Conservation (phyloP, 2,113 vertebrate species). For the Oreochromis niloticus region DNA sequence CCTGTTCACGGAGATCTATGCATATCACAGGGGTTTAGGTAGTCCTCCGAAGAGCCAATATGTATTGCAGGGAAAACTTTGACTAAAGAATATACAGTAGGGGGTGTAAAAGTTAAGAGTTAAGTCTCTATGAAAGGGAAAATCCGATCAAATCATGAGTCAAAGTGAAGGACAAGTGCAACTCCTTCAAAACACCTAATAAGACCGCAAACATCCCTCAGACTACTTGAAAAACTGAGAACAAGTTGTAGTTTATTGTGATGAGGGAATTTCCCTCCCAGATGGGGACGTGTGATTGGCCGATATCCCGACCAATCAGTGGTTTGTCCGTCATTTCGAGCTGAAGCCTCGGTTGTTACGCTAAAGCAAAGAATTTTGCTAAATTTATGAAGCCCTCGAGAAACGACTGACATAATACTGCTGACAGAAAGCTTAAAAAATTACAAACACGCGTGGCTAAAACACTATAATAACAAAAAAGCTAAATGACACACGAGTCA, state of each 20-base stretch:
- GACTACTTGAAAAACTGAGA: slow-evolving; percentile 8
- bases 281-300: slow-evolving; percentile 48
- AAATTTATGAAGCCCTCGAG: rapidly evolving
- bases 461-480: background rate
- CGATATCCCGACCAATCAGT: slow-evolving; percentile 51
- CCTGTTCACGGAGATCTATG: background rate
- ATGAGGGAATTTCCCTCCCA: slow-evolving; percentile 52
- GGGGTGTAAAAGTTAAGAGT: background rate
- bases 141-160: background rate
- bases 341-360: background rate
- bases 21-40: slow-evolving; percentile 4
- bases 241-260: slow-evolving; percentile 49
- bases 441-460: background rate
- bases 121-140: rapidly evolving
- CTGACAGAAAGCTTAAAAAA: background rate
- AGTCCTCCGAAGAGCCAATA: background rate
- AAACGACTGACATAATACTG: rapidly evolving
- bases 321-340: slow-evolving; percentile 24
- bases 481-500: background rate
- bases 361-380: background rate
- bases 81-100: background rate
- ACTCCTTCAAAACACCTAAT: background rate
- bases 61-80: background rate
- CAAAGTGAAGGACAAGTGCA: background rate
- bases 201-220: background rate